Base-by-base conservation (phyloP, 2,797 vertebrate species). In the Pelobates cultripes region DNA sequence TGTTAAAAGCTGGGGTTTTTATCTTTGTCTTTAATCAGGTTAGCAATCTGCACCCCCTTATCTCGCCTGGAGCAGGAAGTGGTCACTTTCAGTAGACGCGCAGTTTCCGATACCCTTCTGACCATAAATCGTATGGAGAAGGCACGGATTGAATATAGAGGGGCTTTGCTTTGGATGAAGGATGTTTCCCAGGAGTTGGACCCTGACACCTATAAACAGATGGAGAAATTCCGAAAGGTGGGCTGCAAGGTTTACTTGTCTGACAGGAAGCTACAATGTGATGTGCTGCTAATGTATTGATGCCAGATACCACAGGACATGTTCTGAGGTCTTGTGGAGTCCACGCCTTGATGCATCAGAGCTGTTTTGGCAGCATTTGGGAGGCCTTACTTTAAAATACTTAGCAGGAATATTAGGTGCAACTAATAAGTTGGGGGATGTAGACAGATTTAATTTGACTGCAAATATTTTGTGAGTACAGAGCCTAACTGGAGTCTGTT, bases 171-270 rank as follows among this genome's bases (percentile, higher is more conserved):
- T n/a, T 95, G 94, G 94, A 95, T 96, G 94, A 96, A 96, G 85
- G 95, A 95, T 40, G 86, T 94, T 51, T 96, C 94, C 4, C 94
- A 95, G 72, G 95, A 96, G 75, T 89, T 96, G 41, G 94, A 96
- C 89, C 95, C 95, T 0, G 96, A 96, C 85, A 97, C 95, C 17
- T 94, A 93, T 88, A 97, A 96, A 79, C 94, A 97, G 87, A 92
- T 95, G 90, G 94, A 96, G 79, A 97, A 95, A 90, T 96, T 97
- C 86, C 91, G 94, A 88, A 96, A 96, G 92, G 94, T 94, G 28
- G 47, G 47, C 83, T 51, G 87, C 70, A 75, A 40, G 17, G 12
- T 12, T n/a, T 3, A 53, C 43, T 44, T 42, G 17, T 51, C 47
- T 10, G 5, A 51, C 2, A 51, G 47, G 5, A 51, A 51, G 47